Conservation (phyloP, 1,140 invertebrate genomes). For the Saccostrea echinata region DNA sequence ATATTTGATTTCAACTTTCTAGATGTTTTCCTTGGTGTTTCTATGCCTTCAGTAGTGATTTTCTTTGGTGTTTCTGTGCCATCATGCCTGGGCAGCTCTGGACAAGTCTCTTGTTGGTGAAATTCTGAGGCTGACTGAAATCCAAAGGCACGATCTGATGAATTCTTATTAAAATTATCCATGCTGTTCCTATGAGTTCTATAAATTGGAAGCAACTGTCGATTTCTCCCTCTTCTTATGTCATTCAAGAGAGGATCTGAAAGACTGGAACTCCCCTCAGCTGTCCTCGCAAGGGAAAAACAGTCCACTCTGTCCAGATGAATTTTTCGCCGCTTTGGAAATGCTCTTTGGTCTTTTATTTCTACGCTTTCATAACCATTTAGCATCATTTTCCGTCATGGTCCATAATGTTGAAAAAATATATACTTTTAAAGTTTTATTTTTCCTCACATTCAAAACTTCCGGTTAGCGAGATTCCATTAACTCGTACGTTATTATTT, state of each 20-base stretch:
- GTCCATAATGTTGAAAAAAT: neutral
- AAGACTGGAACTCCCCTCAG: neutral
- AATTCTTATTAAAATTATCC: neutral
- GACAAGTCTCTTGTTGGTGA: conserved; percentile 31
- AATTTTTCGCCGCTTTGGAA: conserved; percentile 12
- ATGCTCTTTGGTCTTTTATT: neutral
- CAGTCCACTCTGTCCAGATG: conserved; percentile 31
- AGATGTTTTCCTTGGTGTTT: neutral
- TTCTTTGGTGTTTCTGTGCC: neutral
- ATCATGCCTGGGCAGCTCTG: neutral
- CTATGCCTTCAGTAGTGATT: neutral
- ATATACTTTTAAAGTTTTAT: neutral
- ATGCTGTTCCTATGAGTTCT: neutral
- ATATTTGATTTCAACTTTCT: neutral
- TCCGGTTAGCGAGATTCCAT: neutral
- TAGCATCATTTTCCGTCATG: neutral
- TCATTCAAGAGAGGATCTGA: neutral
- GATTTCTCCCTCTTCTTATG: neutral
- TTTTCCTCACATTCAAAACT: neutral
- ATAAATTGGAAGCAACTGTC: conserved; percentile 1
- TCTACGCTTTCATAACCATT: too few relatives aligned
- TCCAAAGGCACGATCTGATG: neutral
- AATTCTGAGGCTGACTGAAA: conserved; percentile 28
- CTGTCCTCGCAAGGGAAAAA: neutral
- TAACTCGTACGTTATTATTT: neutral